Conservation (phyloP, 53 echinoderm and acorn worm species). For the Echinometra lucunter region DNA sequence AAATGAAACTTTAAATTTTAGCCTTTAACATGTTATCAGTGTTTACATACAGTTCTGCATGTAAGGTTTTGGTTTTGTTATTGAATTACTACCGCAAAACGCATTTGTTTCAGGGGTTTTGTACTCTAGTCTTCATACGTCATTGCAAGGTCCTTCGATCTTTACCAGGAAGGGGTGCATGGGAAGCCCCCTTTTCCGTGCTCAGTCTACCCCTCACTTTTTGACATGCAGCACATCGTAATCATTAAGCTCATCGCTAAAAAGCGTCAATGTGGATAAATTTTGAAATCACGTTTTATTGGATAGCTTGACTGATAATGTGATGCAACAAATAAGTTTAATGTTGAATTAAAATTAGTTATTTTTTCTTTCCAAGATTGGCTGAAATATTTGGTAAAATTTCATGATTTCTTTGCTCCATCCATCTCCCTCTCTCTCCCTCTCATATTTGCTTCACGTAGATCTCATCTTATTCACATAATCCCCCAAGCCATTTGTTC, state of each 20-base stretch:
- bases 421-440: neutral
- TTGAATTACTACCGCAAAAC: neutral
- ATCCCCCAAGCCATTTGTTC: too few species aligned
- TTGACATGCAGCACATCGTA: neutral
- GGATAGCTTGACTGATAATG: too few species aligned
- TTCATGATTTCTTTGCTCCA: neutral
- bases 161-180: constrained; percentile 39
- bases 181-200: neutral
- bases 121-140: neutral
- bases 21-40: too few species aligned
- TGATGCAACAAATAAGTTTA: too few species aligned
- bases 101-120: neutral
- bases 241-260: neutral
- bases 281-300: too few species aligned
- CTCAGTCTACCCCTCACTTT: constrained; percentile 11
- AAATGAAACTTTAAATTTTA: too few species aligned
- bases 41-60: neutral
- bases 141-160: neutral
- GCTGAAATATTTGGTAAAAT: neutral
- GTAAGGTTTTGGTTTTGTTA: neutral
- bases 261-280: neutral
- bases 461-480: too few species aligned
- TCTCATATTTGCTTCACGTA: neutral
- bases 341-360: too few species aligned
- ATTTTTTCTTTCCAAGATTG: too few species aligned